Conservation (phyloP, 2,888 invertebrate genomes). For the Monoplex corrugatus region DNA sequence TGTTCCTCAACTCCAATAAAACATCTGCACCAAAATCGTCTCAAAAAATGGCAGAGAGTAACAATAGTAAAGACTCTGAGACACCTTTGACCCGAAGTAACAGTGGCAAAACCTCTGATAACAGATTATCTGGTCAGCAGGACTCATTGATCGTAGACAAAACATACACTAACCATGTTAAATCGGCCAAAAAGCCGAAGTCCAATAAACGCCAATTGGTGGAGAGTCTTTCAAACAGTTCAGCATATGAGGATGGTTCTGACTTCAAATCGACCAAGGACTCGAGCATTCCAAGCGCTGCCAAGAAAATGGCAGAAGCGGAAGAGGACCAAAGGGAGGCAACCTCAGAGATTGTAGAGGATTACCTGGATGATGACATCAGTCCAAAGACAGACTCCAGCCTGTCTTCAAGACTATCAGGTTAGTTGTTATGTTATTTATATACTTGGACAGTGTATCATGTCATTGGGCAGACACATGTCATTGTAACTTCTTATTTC, state of each 20-base stretch:
- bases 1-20: conserved; percentile 36
- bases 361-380: conserved; percentile 38
- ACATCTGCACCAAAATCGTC: background rate
- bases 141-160: conserved; percentile 1
- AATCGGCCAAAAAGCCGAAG: conserved; percentile 30
- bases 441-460: no score
- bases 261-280: conserved; percentile 48
- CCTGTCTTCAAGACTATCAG: conserved; percentile 33
- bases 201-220: conserved; percentile 37
- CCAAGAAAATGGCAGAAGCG: conserved; percentile 57
- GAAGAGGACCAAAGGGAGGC: conserved; percentile 57
- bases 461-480: no score
- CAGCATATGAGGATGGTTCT: background rate
- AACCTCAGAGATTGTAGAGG: conserved; percentile 40
- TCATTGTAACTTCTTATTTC: no score
- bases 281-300: conserved; percentile 47
- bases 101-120: background rate
- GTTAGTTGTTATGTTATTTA: conserved; percentile 3
- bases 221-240: background rate
- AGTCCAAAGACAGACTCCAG: conserved; percentile 25
- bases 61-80: background rate
- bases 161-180: conserved; percentile 29
- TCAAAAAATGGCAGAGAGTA: background rate
- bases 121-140: background rate
- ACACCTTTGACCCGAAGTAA: conserved; percentile 9